A percentile compares a stretch with the other conserved stretches of the same genome.
phyloP scores from a whole-genome alignment of 2,888 invertebrate species.

The Nesidiocoris tenuis region DNA sequence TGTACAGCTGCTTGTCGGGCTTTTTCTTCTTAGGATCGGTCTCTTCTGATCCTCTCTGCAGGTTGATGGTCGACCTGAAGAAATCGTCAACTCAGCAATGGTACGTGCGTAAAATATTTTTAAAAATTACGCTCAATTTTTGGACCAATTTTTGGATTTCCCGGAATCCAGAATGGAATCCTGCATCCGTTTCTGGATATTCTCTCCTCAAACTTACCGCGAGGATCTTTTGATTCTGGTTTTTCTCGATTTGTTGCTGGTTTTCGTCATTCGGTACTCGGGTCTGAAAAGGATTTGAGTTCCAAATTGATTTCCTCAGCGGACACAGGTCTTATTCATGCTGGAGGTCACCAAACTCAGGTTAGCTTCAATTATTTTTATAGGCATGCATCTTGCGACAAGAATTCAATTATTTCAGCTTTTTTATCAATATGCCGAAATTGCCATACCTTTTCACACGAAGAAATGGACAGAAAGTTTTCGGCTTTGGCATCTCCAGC shows the following conservation, averaged over 20 bases:
- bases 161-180: too few species aligned
- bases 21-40: background rate
- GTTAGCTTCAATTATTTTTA: too few species aligned
- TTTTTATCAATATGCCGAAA: background rate
- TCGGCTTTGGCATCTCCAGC: constrained; percentile 21
- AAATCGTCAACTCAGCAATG: background rate
- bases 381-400: too few species aligned
- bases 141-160: too few species aligned
- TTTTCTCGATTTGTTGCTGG: background rate
- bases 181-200: too few species aligned
- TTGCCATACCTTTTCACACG: constrained; percentile 10
- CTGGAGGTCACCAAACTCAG: too few species aligned
- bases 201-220: background rate
- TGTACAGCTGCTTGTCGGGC: background rate
- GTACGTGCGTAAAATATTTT: too few species aligned
- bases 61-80: background rate
- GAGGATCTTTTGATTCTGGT: background rate
- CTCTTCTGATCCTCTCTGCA: background rate
- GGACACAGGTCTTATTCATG: too few species aligned
- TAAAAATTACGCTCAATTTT: too few species aligned
- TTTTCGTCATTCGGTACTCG: background rate
- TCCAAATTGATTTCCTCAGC: too few species aligned
- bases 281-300: background rate
- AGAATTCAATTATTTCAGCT: background rate
- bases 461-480: constrained; percentile 23